Evolutionary conservation across 1,140 invertebrate species (phyloP).

Genomic region (Macrostomum lignano): DNA sequence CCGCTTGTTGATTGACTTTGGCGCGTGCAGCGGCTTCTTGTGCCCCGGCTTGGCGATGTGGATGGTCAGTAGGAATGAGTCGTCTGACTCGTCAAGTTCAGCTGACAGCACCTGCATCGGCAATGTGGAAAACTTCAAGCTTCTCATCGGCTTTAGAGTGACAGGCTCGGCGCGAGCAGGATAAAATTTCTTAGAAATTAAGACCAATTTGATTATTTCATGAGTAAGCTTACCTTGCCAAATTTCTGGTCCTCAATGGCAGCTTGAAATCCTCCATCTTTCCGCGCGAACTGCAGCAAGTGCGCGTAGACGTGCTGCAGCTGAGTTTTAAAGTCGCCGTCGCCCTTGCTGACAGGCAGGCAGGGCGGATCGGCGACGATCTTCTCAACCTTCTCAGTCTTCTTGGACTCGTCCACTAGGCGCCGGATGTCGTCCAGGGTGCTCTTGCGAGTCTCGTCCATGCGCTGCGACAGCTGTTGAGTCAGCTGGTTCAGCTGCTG

Average conservation of each 20-base stretch:
- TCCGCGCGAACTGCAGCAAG: neutral
- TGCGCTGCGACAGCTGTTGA: no score
- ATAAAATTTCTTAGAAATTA: constrained; percentile 4
- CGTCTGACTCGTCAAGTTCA: constrained; percentile 18
- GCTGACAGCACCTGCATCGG: constrained; percentile 16
- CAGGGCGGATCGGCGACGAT: neutral
- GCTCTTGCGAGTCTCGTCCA: no score
- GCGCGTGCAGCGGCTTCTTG: constrained; percentile 7
- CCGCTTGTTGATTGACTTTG: constrained; percentile 6
- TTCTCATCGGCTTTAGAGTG: neutral
- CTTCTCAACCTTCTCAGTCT: neutral
- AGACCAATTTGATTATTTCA: neutral
- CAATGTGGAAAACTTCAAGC: constrained; percentile 1
- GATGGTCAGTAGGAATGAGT: constrained; percentile 16
- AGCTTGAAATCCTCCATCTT: neutral
- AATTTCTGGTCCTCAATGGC: neutral
- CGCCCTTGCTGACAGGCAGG: neutral
- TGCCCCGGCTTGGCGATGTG: constrained; percentile 17
- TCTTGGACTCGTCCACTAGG: no score
- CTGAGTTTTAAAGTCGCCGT: constrained; percentile 2
- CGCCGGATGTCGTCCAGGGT: no score
- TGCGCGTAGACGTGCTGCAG: constrained; percentile 4
- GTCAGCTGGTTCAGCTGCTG: no score
- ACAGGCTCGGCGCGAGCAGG: no score
- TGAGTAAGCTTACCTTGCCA: constrained; percentile 1